phyloP scores from a whole-genome alignment of 2,888 invertebrate species.

The Epinotia bilunana region DNA sequence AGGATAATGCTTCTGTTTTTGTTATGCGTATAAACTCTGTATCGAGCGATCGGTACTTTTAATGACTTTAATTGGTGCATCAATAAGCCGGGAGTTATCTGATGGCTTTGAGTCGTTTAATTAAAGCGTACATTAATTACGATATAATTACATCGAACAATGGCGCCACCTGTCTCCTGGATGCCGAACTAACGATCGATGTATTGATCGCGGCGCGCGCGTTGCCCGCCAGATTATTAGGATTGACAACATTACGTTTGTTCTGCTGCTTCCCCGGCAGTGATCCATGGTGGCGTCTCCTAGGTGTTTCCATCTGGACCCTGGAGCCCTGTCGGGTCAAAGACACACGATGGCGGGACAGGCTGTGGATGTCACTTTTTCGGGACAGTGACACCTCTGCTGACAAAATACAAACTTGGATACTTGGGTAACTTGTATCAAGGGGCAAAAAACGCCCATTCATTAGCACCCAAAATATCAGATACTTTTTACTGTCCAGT shows the following conservation, averaged over 20 bases:
- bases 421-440: background rate
- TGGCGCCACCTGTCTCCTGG: conserved; percentile 74
- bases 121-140: conserved; percentile 79
- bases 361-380: background rate
- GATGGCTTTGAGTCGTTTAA: conserved; percentile 65
- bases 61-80: conserved; percentile 76
- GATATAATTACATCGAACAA: conserved; percentile 78
- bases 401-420: background rate
- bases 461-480: background rate
- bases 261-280: background rate
- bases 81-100: conserved; percentile 74
- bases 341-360: background rate
- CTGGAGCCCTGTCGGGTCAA: background rate
- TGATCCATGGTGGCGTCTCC: background rate
- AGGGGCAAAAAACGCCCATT: background rate
- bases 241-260: conserved; percentile 5
- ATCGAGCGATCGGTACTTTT: conserved; percentile 56
- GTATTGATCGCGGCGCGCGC: conserved; percentile 53
- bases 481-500: background rate
- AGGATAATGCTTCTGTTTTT: conserved; percentile 49
- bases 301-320: background rate
- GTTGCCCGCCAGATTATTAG: conserved; percentile 1
- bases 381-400: background rate
- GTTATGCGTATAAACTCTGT: conserved; percentile 44
- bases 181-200: conserved; percentile 71